Evolutionary conservation across 2,113 vertebrate species (phyloP).

Genomic region (Atlantisia rogersi): DNA sequence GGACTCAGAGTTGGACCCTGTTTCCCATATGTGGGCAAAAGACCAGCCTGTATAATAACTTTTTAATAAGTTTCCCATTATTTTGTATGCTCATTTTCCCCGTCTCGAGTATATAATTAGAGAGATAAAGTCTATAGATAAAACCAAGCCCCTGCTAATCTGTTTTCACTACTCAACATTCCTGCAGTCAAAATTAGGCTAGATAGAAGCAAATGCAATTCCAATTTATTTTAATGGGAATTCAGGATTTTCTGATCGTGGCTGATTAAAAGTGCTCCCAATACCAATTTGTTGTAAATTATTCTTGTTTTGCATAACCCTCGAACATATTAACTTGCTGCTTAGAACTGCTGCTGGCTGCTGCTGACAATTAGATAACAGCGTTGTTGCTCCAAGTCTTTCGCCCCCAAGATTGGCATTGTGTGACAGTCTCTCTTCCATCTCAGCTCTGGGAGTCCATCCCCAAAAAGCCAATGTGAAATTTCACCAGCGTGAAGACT

Average conservation of each 20-base stretch:
- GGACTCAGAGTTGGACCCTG: not conserved
- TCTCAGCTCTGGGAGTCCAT: not conserved
- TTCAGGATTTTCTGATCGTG: not conserved
- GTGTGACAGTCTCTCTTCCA: not conserved
- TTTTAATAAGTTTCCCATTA: not conserved
- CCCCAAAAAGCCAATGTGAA: not conserved
- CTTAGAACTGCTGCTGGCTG: not conserved
- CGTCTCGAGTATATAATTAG: not conserved
- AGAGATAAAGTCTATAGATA: not conserved
- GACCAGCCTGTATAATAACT: not conserved
- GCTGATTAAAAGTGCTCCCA: not conserved
- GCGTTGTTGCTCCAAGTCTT: not conserved
- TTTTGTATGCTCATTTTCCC: not conserved
- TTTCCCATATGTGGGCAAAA: not conserved
- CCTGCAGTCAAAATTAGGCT: not conserved
- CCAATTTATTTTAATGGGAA: conserved; percentile 31
- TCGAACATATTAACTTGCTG: not conserved
- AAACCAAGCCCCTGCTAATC: not conserved
- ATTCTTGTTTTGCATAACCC: conserved; percentile 7
- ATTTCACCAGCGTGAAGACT: not conserved
- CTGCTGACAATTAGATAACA: conserved; percentile 20
- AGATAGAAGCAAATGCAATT: not conserved
- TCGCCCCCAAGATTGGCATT: not conserved
- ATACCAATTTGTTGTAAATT: not conserved
- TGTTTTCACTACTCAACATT: not conserved